Evolutionary conservation across 1,140 invertebrate species (phyloP), one percentile per base, ranked within the genome.

Genomic region (Mylabris phalerata): DNA sequence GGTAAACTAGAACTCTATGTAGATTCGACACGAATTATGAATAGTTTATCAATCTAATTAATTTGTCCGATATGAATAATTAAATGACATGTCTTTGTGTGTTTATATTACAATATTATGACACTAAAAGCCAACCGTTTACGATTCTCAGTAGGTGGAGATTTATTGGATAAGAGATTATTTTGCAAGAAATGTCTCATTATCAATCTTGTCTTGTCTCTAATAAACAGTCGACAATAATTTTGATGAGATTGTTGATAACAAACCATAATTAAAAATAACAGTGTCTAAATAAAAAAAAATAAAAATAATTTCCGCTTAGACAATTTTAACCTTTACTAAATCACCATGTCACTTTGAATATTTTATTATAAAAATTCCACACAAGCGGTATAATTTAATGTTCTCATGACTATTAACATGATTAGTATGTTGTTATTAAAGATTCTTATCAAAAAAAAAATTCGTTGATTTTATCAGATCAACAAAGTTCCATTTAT

Each of bases 391-490:
- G 51, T 42, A 46, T 54, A 54, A 54, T 54, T 54, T 54, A 46
- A 54, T 54, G 51, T 54, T 54, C 51, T 32, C 40, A 45, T 41
- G 51, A 54, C 46, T 54, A 54, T 54, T 54, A 54, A 54, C 51
- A 54, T 54, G 51, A 54, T 54, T 54, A 54, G 51, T 39, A 54
- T 27, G 26, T 54, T 54, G 45, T 54, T 54, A 54, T 54, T 46
- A 42, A 24, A 45, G 51, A 54, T 54, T 32, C 1, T 32, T 32
- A 32, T 32, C 32, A 32, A 32, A 5, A 32, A 19, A 19, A 13
- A 19, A 19, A 1, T 19, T 19, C 19, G 19, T 19, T 32, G 2
- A 32, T 32, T 3, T 4, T 32, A 32, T 32, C 32, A 32, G 2
- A 32, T 32, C 7, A 32, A 32, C 32, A 32, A 32, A 32, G 2